phyloP scores from a whole-genome alignment of 1,140 invertebrate genomes.

The Papilio glaucus region DNA sequence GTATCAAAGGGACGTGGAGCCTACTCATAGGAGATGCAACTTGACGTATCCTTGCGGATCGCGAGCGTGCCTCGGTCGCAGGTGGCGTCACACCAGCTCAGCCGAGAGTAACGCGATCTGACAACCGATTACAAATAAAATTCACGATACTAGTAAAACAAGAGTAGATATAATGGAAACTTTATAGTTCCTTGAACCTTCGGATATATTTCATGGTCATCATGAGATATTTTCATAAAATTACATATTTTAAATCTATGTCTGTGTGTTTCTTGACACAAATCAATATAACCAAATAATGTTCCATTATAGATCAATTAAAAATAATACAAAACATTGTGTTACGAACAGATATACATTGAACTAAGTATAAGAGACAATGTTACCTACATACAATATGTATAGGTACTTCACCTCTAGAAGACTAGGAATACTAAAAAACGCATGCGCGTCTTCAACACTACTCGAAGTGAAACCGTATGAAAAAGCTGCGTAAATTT shows the following conservation, averaged over 20 bases:
- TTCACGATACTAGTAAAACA: background rate
- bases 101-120: slow-evolving; percentile 25
- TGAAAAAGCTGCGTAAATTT: slow-evolving; percentile 28
- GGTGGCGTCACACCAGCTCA: background rate
- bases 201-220: background rate
- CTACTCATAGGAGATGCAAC: slow-evolving; percentile 20
- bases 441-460: background rate
- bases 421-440: background rate
- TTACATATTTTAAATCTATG: too few species aligned
- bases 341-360: too few species aligned
- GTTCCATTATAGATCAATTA: too few species aligned
- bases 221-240: background rate
- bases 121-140: slow-evolving; percentile 19
- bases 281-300: too few species aligned
- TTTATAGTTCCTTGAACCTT: background rate
- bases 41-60: slow-evolving; percentile 32
- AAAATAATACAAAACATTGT: too few species aligned
- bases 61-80: background rate
- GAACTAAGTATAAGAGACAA: too few species aligned
- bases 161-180: background rate
- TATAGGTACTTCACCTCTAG: too few species aligned
- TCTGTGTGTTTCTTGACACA: too few species aligned
- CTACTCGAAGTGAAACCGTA: background rate
- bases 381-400: too few species aligned
- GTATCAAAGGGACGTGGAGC: slow-evolving; percentile 2